Evolutionary conservation across 2,113 vertebrate genomes (phyloP), one percentile per base, ranked within the genome.

Genomic region (Oncorhynchus keta): DNA sequence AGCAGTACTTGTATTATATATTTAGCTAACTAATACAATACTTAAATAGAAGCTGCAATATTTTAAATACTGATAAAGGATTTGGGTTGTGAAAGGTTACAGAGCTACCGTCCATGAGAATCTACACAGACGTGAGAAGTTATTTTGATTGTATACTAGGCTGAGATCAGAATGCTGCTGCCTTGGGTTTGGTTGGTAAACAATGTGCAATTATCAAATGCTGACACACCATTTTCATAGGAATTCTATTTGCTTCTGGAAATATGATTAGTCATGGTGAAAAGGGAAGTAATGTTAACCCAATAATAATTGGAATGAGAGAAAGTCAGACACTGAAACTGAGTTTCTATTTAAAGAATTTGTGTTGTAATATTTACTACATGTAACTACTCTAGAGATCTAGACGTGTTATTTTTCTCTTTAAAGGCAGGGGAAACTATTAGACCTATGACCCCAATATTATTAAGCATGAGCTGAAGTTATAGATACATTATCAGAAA

Each of bases 1-100:
- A 85, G 90, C 90, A 91, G 92, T 91, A 88, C 85, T 69, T 92
- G 89, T 92, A 91, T 84, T 81, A 90, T 92, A 91, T 87, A 82
- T 87, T 89, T 85, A 92, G 89, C 81, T 86, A 89, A 88, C 74
- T 85, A 89, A 87, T 91, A 88, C 85, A 87, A 89, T 90, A 91
- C 88, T 91, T 89, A 83, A 87, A 89, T 89, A 86, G 87, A 89
- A 72, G 81, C 90, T 87, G 87, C 87, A 85, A 79, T 91, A 87
- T 83, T 82, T 88, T 81, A 83, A 79, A 87, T 67, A 77, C 49
- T 51, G 66, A 68, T 64, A 73, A 35, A 55, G 26, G 72, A 78
- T 82, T 79, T 85, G 61, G 81, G 80, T 76, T 48, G 32, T 74
- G 75, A 76, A 9, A 73, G 59, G 74, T 84, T 32, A 72, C 49